phyloP scores from a whole-genome alignment of 2,888 invertebrate species.

The Nymphalis c-album region DNA sequence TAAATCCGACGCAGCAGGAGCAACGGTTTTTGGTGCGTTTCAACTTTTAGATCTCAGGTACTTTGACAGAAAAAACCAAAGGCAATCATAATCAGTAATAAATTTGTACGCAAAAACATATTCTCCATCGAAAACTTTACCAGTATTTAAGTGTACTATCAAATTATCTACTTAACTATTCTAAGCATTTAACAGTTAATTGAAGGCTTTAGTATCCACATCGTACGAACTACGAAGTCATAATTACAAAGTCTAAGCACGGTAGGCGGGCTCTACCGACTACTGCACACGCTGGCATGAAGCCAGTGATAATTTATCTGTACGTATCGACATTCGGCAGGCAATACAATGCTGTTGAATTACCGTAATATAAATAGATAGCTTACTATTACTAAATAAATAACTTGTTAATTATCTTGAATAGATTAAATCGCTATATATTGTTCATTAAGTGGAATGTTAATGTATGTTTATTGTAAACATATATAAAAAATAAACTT shows the following conservation, averaged over 20 bases:
- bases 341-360: background rate
- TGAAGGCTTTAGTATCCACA: background rate
- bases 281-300: slow-evolving; percentile 13
- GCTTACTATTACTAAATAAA: background rate
- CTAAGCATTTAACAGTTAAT: slow-evolving; percentile 9
- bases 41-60: too few species aligned
- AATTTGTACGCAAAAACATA: too few species aligned
- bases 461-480: too few species aligned
- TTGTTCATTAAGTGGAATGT: too few species aligned
- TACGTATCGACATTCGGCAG: slow-evolving; percentile 3
- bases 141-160: too few species aligned
- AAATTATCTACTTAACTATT: background rate
- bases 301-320: slow-evolving; percentile 24
- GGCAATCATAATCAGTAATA: too few species aligned
- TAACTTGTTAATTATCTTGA: too few species aligned
- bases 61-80: too few species aligned
- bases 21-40: too few species aligned
- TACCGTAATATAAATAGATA: background rate
- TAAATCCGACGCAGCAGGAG: too few species aligned
- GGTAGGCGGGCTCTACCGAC: slow-evolving; percentile 4
- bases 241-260: slow-evolving; percentile 14
- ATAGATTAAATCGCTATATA: background rate
- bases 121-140: too few species aligned
- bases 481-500: background rate
- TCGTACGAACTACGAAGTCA: slow-evolving; percentile 1